Evolutionary conservation across 2,797 vertebrate genomes (phyloP).

Genomic region (Rhodeus uyekii): DNA sequence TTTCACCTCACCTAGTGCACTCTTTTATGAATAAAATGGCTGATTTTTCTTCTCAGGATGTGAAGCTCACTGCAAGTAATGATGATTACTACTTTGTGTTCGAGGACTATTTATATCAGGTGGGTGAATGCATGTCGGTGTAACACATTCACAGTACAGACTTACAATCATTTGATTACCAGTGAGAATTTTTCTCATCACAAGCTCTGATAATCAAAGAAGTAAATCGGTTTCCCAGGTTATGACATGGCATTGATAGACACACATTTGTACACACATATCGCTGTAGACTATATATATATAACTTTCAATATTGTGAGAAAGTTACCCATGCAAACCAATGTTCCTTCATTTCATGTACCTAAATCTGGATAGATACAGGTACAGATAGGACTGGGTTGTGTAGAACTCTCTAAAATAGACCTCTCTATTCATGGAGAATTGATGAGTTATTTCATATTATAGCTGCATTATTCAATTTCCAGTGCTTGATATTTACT

Average conservation of each 20-base stretch:
- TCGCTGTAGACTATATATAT: conserved; percentile 7
- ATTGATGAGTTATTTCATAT: background rate
- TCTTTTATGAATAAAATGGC: background rate
- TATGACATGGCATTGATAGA: conserved; percentile 3
- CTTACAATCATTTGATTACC: background rate
- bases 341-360: conserved; percentile 15
- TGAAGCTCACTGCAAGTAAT: conserved; percentile 98
- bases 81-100: conserved; percentile 99
- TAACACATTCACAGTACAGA: background rate
- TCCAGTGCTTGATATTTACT: background rate
- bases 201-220: background rate
- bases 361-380: background rate
- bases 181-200: background rate
- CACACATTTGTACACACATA: background rate
- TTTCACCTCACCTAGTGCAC: background rate
- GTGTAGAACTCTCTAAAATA: conserved; percentile 11
- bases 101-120: conserved; percentile 99
- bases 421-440: background rate
- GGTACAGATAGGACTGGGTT: background rate
- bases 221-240: background rate
- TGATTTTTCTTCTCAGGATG: conserved; percentile 79
- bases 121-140: conserved; percentile 58
- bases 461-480: background rate
- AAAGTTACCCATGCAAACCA: conserved; percentile 12
- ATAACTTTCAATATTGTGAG: conserved; percentile 21